Percentiles rank a stretch among this genome's conserved stretches.
Evolutionary conservation across 2,888 invertebrate genomes (phyloP).

Genomic region (Oligia fasciuncula): DNA sequence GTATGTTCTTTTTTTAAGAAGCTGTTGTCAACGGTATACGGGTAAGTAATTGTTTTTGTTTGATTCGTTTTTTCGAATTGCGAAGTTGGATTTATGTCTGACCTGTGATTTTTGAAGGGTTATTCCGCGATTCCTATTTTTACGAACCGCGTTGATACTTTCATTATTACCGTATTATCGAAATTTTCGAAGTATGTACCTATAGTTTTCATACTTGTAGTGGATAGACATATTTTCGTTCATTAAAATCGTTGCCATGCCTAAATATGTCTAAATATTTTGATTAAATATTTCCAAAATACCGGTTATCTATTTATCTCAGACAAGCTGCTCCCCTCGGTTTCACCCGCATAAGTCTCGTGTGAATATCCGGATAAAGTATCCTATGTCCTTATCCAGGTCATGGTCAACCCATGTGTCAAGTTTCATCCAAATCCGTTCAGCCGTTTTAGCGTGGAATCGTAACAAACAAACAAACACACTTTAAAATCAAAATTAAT

Average conservation of each 20-base stretch:
- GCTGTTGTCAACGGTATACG: slow-evolving; percentile 56
- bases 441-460: too few species aligned
- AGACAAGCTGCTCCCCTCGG: not conserved
- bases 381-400: too few species aligned
- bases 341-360: too few species aligned
- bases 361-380: too few species aligned
- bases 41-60: slow-evolving; percentile 60
- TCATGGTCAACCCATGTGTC: too few species aligned
- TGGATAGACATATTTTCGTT: not conserved
- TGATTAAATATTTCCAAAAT: not conserved
- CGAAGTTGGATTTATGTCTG: slow-evolving; percentile 10
- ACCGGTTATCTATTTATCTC: not conserved
- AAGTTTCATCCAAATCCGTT: too few species aligned
- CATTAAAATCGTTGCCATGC: not conserved
- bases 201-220: not conserved
- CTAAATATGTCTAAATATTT: not conserved
- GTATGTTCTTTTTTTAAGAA: slow-evolving; percentile 58
- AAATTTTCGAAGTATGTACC: not conserved
- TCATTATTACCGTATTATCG: not conserved
- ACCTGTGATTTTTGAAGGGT: slow-evolving; percentile 20
- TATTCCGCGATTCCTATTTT: not conserved
- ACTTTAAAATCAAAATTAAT: too few species aligned
- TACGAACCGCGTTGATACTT: not conserved
- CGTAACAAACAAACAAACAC: too few species aligned
- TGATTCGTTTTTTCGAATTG: slow-evolving; percentile 41